Conservation (phyloP, 1,140 invertebrate species). For the Philopotamus ludificatus region DNA sequence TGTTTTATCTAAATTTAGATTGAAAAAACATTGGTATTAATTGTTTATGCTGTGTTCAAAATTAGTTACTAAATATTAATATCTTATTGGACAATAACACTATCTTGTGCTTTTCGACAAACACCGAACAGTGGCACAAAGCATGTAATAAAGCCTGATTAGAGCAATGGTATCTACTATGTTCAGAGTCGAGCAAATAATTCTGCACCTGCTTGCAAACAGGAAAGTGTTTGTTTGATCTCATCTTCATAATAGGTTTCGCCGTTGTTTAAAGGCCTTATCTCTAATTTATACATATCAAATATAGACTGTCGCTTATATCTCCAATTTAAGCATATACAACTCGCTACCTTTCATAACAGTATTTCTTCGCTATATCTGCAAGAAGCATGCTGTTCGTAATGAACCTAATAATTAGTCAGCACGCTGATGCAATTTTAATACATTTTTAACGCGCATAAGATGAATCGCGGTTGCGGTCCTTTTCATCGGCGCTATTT, state of each 20-base stretch:
- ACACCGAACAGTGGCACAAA: constrained; percentile 4
- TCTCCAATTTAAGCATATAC: too few relatives aligned
- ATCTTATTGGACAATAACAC: neutral
- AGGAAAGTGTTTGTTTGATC: neutral
- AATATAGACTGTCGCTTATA: neutral
- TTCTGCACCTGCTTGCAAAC: constrained; percentile 23
- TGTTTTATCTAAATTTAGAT: too few relatives aligned
- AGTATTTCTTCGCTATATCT: too few relatives aligned
- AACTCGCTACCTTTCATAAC: too few relatives aligned
- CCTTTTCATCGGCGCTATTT: constrained; percentile 24
- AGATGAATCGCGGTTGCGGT: neutral
- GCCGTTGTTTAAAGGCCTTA: neutral
- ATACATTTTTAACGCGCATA: too few relatives aligned
- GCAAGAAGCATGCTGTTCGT: too few relatives aligned
- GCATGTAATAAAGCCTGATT: constrained; percentile 20
- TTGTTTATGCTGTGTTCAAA: too few relatives aligned
- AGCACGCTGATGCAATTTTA: too few relatives aligned
- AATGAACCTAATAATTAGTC: too few relatives aligned
- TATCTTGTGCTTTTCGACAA: neutral
- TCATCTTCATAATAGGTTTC: neutral
- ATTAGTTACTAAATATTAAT: too few relatives aligned
- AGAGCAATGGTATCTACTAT: neutral
- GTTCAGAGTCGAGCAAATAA: constrained; percentile 13
- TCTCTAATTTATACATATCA: neutral
- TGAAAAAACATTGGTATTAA: too few relatives aligned